A percentile compares a stretch with the other conserved stretches of the same genome.
phyloP scores from a whole-genome alignment of 2,888 invertebrate species.

The Eupithecia vulgata region DNA sequence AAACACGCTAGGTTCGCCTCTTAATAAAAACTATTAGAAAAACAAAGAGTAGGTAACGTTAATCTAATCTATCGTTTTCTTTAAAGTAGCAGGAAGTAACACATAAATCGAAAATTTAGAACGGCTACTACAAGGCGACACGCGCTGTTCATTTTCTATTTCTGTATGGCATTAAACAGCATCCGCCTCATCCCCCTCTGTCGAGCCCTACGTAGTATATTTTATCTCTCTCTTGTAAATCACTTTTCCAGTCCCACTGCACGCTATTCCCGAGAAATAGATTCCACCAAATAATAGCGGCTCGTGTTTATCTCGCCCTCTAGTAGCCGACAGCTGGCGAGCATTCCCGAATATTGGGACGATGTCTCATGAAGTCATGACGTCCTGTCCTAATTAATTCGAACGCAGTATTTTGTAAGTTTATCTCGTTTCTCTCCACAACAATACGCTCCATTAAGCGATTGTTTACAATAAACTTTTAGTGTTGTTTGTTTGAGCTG shows the following conservation, averaged over 20 bases:
- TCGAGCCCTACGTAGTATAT: slow-evolving; percentile 29
- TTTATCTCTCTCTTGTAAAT: slow-evolving; percentile 36
- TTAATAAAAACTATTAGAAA: no score
- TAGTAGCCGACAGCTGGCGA: slow-evolving; percentile 52
- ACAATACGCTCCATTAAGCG: slow-evolving; percentile 22
- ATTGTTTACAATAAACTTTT: slow-evolving; percentile 27
- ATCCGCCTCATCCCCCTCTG: slow-evolving; percentile 61
- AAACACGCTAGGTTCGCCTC: no score
- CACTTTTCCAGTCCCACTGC: slow-evolving; percentile 46
- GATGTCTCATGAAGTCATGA: slow-evolving; percentile 55
- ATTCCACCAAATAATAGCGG: slow-evolving; percentile 22
- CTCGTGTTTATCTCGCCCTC: slow-evolving; percentile 40
- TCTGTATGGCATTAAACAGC: slow-evolving; percentile 65
- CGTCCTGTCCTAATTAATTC: slow-evolving; percentile 63
- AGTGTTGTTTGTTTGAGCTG: not conserved
- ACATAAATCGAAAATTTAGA: slow-evolving; percentile 73
- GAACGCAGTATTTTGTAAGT: slow-evolving; percentile 58
- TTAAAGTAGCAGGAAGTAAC: slow-evolving; percentile 64
- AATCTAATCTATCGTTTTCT: slow-evolving; percentile 33
- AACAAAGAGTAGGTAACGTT: slow-evolving; percentile 4
- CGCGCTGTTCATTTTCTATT: slow-evolving; percentile 67
- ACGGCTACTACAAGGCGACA: slow-evolving; percentile 60
- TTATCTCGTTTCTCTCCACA: slow-evolving; percentile 52
- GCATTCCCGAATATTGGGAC: slow-evolving; percentile 61
- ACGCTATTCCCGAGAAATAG: slow-evolving; percentile 36